phyloP scores from a whole-genome alignment of 2,113 vertebrate species.

The Tragelaphus scriptus region DNA sequence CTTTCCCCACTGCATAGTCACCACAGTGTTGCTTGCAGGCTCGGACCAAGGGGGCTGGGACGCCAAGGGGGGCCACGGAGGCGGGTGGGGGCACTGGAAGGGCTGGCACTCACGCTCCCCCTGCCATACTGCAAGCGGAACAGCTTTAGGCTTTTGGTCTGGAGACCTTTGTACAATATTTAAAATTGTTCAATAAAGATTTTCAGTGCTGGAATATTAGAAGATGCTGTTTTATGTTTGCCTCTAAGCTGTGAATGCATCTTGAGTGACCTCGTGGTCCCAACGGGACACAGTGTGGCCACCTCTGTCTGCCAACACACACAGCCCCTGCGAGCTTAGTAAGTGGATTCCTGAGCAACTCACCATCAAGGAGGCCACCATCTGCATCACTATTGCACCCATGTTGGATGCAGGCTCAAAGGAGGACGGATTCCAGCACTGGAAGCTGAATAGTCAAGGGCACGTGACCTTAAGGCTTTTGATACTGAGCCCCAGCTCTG shows the following conservation, averaged over 20 bases:
- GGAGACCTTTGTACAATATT: too few species aligned
- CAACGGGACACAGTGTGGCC: rapidly evolving
- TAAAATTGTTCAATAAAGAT: too few species aligned
- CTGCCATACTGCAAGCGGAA: rapidly evolving
- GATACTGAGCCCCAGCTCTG: background rate
- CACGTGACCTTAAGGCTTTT: background rate
- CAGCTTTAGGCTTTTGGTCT: background rate
- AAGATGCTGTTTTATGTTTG: background rate
- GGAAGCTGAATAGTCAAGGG: rapidly evolving
- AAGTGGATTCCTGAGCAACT: background rate
- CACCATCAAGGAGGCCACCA: background rate
- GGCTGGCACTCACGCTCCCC: rapidly evolving
- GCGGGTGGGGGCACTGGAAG: rapidly evolving
- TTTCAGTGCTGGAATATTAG: background rate
- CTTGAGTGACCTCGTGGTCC: background rate
- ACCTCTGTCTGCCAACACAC: background rate
- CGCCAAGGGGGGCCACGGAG: rapidly evolving
- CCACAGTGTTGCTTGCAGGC: background rate
- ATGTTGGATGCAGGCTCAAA: rapidly evolving
- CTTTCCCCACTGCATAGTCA: rapidly evolving
- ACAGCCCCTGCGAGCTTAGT: rapidly evolving
- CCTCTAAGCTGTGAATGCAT: rapidly evolving
- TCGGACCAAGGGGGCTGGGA: background rate
- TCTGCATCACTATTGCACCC: rapidly evolving
- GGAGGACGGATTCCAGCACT: rapidly evolving